Conservation (phyloP, 2,113 vertebrate genomes). For the Fukomys damarensis region DNA sequence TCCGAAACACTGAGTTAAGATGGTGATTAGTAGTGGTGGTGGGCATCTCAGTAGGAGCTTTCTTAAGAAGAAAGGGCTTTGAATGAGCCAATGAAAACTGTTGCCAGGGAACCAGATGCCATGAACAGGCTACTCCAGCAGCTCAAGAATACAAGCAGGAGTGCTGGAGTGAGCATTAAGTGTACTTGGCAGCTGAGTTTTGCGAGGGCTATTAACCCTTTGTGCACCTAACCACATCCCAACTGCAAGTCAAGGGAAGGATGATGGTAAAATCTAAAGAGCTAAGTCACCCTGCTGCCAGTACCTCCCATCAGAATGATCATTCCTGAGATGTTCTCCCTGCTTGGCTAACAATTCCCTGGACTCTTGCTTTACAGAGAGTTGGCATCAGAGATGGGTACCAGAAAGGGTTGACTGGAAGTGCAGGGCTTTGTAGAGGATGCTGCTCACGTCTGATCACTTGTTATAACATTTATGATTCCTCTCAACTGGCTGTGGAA, state of each 20-base stretch:
- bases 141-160: constrained; percentile 87
- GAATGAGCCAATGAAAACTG: constrained; percentile 91
- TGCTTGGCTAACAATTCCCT: background rate
- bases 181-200: constrained; percentile 82
- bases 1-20: constrained; percentile 86
- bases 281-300: background rate
- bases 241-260: background rate
- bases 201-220: constrained; percentile 84
- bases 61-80: constrained; percentile 91
- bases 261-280: background rate
- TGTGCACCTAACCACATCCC: constrained; percentile 55
- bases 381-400: background rate
- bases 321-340: background rate
- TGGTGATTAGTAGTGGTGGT: constrained; percentile 89
- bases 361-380: too few relatives aligned
- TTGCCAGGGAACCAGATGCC: constrained; percentile 92
- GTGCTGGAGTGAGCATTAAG: constrained; percentile 84
- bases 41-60: constrained; percentile 88
- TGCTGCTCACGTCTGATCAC: background rate
- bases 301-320: background rate
- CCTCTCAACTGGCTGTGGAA: background rate
- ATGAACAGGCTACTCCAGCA: constrained; percentile 88
- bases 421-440: background rate
- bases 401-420: background rate
- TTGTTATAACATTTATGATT: background rate